Evolutionary conservation across 2,113 vertebrate species (phyloP).

Genomic region (Hydrolagus affinis): DNA sequence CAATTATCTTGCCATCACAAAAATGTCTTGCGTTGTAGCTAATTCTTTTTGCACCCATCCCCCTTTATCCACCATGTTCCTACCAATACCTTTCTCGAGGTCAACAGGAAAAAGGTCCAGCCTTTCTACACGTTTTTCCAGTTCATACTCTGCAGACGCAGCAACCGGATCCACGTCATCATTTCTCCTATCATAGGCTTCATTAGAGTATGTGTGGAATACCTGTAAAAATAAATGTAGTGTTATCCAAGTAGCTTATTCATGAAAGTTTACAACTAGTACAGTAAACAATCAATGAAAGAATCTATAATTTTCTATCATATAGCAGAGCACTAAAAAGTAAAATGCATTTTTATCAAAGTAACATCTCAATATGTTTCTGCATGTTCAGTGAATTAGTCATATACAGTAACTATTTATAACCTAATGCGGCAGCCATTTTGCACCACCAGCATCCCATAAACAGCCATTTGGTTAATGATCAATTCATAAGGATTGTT

Average conservation of each 20-base stretch:
- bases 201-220: slow-evolving; percentile 93
- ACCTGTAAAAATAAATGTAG: slow-evolving; percentile 59
- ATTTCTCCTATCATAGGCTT: slow-evolving; percentile 92
- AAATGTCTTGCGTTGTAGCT: too few species aligned
- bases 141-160: slow-evolving; percentile 91
- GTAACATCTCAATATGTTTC: not conserved
- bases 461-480: too few species aligned
- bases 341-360: too few species aligned
- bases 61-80: not conserved
- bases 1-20: too few species aligned
- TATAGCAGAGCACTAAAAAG: too few species aligned
- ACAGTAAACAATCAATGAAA: slow-evolving; percentile 8
- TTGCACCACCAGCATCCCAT: too few species aligned
- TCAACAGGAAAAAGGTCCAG: slow-evolving; percentile 94
- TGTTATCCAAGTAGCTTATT: not conserved
- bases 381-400: too few species aligned
- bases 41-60: too few species aligned
- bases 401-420: too few species aligned
- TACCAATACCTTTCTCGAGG: slow-evolving; percentile 81
- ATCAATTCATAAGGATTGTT: too few species aligned
- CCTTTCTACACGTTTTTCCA: slow-evolving; percentile 96
- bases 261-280: not conserved
- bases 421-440: too few species aligned
- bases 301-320: not conserved
- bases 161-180: slow-evolving; percentile 95